A percentile compares a stretch with the other conserved stretches of the same genome.
Evolutionary conservation across 2,888 invertebrate species (phyloP).

Genomic region (Limulus polyphemus): DNA sequence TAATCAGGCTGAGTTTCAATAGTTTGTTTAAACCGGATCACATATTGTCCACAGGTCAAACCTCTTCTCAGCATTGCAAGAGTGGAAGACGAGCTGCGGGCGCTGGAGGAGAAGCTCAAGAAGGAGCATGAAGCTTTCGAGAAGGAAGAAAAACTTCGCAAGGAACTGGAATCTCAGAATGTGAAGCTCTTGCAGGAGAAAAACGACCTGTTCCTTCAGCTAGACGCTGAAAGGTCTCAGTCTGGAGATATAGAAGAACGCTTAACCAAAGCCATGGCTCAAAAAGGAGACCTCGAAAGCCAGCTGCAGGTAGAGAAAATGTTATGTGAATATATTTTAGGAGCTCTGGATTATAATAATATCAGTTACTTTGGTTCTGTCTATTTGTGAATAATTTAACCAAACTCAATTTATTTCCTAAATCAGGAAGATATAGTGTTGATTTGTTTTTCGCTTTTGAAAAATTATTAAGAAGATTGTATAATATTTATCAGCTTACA

Average conservation of each 20-base stretch:
- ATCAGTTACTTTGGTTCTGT: no score
- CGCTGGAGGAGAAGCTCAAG: slow-evolving; percentile 90
- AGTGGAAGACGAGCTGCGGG: slow-evolving; percentile 98
- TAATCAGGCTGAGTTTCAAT: no score
- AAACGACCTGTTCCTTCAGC: slow-evolving; percentile 68
- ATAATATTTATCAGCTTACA: no score
- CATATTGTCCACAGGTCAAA: slow-evolving; percentile 50
- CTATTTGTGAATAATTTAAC: no score
- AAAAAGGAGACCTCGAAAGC: slow-evolving; percentile 90
- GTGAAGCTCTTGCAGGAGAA: slow-evolving; percentile 87
- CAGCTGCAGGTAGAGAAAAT: slow-evolving; percentile 63
- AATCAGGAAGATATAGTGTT: no score
- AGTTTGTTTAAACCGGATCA: no score
- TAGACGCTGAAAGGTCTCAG: slow-evolving; percentile 90
- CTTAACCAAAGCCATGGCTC: slow-evolving; percentile 79
- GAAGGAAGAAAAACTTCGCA: slow-evolving; percentile 89
- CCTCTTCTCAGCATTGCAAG: slow-evolving; percentile 97
- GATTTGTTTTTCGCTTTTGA: no score
- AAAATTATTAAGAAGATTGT: no score
- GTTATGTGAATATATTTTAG: no score
- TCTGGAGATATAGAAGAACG: slow-evolving; percentile 86
- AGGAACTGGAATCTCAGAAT: slow-evolving; percentile 90
- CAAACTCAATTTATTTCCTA: no score
- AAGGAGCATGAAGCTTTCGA: slow-evolving; percentile 89
- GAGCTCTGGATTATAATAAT: no score